Base-by-base conservation (phyloP, 1,140 invertebrate genomes). In the Euura lappo region DNA sequence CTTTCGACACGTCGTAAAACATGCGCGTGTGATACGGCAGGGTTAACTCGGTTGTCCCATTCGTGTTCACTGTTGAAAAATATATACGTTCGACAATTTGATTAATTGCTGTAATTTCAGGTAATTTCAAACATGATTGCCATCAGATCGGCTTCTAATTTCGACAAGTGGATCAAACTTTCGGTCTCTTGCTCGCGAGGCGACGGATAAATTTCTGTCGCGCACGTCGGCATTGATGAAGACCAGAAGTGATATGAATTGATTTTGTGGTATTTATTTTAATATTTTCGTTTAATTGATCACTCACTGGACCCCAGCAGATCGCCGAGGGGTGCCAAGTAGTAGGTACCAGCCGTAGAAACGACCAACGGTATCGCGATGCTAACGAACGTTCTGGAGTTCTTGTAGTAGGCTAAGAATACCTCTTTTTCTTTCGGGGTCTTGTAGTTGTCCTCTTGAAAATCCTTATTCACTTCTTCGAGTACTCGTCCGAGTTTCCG, bases 331-430 rank as follows among this genome's bases (percentile, higher is more conserved):
- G 70, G 70, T 47, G 68, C 69, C 10, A 72, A 1, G 45, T 71
- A 68, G 44, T 74, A 74, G 42, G 44, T 45, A 60, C 71, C 43
- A 7, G 70, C 47, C 4, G 70, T 45, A 8, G 45, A 69, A 11
- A 72, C n/a, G 44, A 51, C 66, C 65, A 71, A 65, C 13, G 67
- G 42, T 2, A 69, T 10, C 45, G 66, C 67, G 65, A 71, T 28
- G 11, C 8, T 72, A 13, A 75, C 51, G 45, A 72, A 75, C 8
- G 11, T 44, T 11, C 51, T 72, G 2, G 70, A 66, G 2, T 65
- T 72, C 0, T 44, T 45, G 66, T 73, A 69, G 67, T 80, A 79
- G 76, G 72, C 65, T 71, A 79, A 10, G 70, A 71, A 71, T 60
- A 69, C 44, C 42, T 73, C 13, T 44, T 69, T 73, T 42, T 75